Evolutionary conservation across 2,113 vertebrate genomes (phyloP), one percentile per base, ranked within the genome.

Genomic region (Arothron firmamentum): DNA sequence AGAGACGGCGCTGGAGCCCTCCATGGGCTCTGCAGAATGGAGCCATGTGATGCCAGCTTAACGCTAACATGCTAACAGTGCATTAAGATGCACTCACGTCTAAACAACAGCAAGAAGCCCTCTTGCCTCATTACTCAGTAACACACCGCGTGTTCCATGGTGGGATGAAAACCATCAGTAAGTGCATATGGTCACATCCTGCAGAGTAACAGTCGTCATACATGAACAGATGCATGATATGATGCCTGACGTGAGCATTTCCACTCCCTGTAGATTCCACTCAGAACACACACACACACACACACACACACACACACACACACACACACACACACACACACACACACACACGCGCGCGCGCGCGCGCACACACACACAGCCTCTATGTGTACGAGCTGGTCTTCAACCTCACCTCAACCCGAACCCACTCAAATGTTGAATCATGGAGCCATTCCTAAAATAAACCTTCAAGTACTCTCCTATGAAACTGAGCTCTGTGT

Each of bases 41-140:
- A 38, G 9, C 3, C 10, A 38, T 38, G 34, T 38, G 34, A 12
- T 38, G 34, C 34, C 12, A 38, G 10, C 34, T 10, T 10, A 38
- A 12, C 1, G 6, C 34, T 38, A 38, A 38, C 34, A 38, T 38
- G 34, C 34, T 38, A 38, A 38, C 34, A 38, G 25, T 28, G 25
- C 25, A n/a, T 53, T 12, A 52, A 21, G 43, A 65, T 42, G 62
- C 1, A 18, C 67, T 34, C 19, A 19, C 47, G 42, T 28, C 42
- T 58, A 43, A 56, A 53, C 48, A 49, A 54, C 62, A 68, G 67
- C 25, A 21, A 49, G 56, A 56, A 63, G 16, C 59, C 55, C 34
- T 74, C 25, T 34, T 0, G 41, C 52, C 19, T 34, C 41, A 84
- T 79, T 41, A 85, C 80, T 87, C 79, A 84, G 31, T 85, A 52